Evolutionary conservation across 2,797 vertebrate species (phyloP).

Genomic region (Eulemur rubriventer): DNA sequence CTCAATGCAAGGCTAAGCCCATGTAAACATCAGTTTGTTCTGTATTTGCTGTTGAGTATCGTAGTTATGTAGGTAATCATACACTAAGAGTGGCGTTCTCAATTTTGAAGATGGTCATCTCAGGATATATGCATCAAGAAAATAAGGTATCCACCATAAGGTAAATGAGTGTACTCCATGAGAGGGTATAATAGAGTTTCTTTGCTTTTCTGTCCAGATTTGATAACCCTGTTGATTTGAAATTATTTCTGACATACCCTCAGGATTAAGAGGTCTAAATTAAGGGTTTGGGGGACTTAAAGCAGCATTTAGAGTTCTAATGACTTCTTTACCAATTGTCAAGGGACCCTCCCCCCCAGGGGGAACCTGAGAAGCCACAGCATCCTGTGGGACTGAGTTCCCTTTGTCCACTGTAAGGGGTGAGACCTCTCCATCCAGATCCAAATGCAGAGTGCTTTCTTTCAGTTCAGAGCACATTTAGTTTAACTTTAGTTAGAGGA

Average conservation of each 20-base stretch:
- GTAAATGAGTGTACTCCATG: not conserved
- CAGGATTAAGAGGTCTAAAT: conserved; percentile 22
- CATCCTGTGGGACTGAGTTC: not conserved
- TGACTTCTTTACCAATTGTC: conserved; percentile 35
- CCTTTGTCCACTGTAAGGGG: not conserved
- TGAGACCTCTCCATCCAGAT: not conserved
- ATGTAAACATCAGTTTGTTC: not conserved
- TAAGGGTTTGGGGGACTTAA: conserved; percentile 10
- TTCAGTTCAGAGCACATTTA: conserved; percentile 28
- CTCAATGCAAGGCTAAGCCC: not conserved
- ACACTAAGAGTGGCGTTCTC: not conserved
- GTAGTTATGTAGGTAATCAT: not conserved
- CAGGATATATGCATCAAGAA: not conserved
- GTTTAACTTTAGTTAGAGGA: conserved; percentile 19
- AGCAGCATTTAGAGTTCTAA: conserved; percentile 32
- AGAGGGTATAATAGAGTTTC: not conserved
- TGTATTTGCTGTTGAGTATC: not conserved
- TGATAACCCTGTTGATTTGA: not conserved
- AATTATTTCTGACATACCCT: conserved; percentile 3
- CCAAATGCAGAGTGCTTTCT: not conserved
- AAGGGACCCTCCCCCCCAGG: not conserved
- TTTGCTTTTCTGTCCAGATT: conserved; percentile 28
- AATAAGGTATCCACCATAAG: not conserved
- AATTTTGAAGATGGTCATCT: not conserved
- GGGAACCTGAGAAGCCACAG: not conserved